Conservation (phyloP, 2,113 vertebrate species). For the Origma solitaria region DNA sequence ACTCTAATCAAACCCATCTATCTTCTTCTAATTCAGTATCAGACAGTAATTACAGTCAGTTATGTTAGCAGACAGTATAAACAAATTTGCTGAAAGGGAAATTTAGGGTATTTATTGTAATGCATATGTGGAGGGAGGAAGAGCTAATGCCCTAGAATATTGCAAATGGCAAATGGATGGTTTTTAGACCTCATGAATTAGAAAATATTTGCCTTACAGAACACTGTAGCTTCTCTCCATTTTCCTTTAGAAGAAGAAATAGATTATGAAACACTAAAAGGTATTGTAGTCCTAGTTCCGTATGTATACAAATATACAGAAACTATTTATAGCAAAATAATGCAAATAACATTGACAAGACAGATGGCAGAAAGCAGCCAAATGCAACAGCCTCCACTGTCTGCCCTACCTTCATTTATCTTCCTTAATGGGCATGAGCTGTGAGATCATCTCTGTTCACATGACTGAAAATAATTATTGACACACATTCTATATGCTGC, state of each 20-base stretch:
- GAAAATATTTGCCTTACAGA: background rate
- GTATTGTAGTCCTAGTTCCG: background rate
- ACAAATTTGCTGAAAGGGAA: background rate
- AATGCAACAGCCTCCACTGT: background rate
- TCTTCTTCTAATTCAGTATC: background rate
- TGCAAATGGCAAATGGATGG: background rate
- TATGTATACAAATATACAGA: background rate
- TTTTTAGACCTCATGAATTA: background rate
- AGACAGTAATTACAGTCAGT: background rate
- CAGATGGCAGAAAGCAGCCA: background rate
- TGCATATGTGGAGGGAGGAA: background rate
- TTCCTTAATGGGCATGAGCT: background rate
- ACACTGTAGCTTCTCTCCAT: background rate
- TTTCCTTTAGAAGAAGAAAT: background rate
- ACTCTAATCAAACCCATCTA: background rate
- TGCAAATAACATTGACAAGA: background rate
- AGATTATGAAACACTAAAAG: background rate
- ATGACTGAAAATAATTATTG: background rate
- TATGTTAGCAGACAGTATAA: background rate
- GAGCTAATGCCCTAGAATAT: background rate
- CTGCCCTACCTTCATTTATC: background rate
- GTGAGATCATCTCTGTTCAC: background rate
- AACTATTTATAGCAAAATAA: background rate
- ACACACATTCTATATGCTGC: background rate
- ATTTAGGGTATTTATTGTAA: background rate